Base-by-base conservation (phyloP, 2,113 vertebrate species). In the Dolichotis patagonum region DNA sequence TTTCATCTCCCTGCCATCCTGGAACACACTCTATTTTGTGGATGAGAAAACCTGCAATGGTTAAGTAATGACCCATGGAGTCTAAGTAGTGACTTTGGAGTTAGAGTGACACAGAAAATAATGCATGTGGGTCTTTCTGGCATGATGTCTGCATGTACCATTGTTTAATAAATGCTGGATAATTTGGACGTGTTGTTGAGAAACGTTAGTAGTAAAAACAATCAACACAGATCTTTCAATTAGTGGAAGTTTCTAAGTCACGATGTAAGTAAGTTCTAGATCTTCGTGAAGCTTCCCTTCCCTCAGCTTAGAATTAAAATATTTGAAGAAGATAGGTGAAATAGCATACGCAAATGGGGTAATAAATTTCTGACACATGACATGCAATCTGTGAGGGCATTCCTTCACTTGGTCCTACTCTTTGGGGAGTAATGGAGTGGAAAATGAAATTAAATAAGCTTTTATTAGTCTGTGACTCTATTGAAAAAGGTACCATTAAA, bases 381-480 rank as follows among this genome's bases (percentile, higher is more conserved):
- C 24, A 71, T 96, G 35, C 38, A 28, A 2, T 43, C 85, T 95
- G 80, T 95, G 94, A 81, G 88, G 43, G 17, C 81, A 20, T 54
- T 93, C 32, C 89, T 97, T 93, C 87, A 78, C 73, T 95, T 84
- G 4, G 12, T 85, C 86, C 95, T 95, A 69, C 54, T 69, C n/a
- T 54, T 49, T 93, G 86, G 22, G 95, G 60, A 94, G 87, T 93
- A 81, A 94, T 65, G 94, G 41, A 88, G 4, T 91, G 62, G 85
- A 90, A 96, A 94, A 94, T 97, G 83, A 58, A 90, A 69, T 97
- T 93, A 97, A 95, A 94, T 71, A 85, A 94, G 46, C 49, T 97
- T 93, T 95, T 80, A 88, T 75, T 96, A 85, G 65, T 92, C 30
- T 96, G 0, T 14, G 38, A 71, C 8, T 93, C 80, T 93, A 84